Evolutionary conservation across 2,797 vertebrate genomes (phyloP).

Genomic region (Gallinago stenura): DNA sequence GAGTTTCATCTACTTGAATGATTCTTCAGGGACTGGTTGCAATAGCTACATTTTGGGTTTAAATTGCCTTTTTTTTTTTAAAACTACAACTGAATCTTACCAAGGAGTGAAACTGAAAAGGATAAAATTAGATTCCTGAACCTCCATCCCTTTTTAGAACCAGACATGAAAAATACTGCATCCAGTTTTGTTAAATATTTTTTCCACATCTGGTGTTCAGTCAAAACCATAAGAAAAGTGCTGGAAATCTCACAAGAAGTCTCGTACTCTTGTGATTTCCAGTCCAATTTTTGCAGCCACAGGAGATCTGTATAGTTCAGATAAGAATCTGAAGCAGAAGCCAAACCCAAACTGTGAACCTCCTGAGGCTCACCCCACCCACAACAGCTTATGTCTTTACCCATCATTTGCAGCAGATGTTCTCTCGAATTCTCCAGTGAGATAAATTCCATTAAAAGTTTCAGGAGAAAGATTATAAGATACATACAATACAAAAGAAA

Average conservation of each 20-base stretch:
- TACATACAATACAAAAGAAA: slow-evolving; percentile 37
- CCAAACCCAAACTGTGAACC: slow-evolving; percentile 75
- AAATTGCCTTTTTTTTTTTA: background rate
- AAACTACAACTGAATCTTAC: slow-evolving; percentile 43
- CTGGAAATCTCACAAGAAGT: slow-evolving; percentile 73
- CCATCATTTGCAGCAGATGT: slow-evolving; percentile 76
- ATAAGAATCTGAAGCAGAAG: slow-evolving; percentile 74
- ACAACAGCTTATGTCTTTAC: slow-evolving; percentile 74
- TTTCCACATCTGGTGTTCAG: slow-evolving; percentile 74
- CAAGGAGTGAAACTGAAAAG: slow-evolving; percentile 51
- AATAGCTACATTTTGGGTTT: slow-evolving; percentile 49
- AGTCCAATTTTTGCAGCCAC: slow-evolving; percentile 74
- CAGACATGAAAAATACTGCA: slow-evolving; percentile 59
- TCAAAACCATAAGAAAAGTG: slow-evolving; percentile 73
- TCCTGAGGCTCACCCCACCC: slow-evolving; percentile 74
- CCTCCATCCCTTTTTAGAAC: slow-evolving; percentile 63
- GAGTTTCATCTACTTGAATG: slow-evolving; percentile 27
- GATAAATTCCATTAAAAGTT: slow-evolving; percentile 68
- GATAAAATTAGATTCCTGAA: slow-evolving; percentile 72
- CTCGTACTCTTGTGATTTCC: slow-evolving; percentile 64
- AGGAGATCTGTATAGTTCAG: slow-evolving; percentile 69
- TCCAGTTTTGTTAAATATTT: slow-evolving; percentile 72
- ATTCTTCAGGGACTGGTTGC: slow-evolving; percentile 38
- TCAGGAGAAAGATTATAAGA: slow-evolving; percentile 58
- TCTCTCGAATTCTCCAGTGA: slow-evolving; percentile 65